These are phyloP conservation scores for Gymnoscelis rufifasciata DNA, from an alignment of 2,888 invertebrate genomes.

Conservation along the genomic window DNA sequence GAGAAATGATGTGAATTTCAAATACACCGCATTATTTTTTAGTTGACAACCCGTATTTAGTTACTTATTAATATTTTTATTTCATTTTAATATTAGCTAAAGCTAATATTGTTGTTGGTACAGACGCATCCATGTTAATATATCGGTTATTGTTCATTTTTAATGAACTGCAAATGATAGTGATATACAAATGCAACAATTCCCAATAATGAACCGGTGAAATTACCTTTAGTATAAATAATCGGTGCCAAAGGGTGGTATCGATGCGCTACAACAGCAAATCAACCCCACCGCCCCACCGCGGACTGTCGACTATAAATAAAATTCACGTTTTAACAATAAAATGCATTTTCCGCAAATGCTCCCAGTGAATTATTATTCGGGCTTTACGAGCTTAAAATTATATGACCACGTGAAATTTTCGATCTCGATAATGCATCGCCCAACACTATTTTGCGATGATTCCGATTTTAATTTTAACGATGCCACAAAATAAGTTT, in stretches of 20 bases:
- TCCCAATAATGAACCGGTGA: slow-evolving; percentile 75
- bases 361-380: slow-evolving; percentile 75
- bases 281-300: slow-evolving; percentile 61
- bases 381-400: slow-evolving; percentile 78
- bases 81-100: no score
- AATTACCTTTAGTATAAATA: slow-evolving; percentile 78
- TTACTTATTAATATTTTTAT: no score
- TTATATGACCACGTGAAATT: slow-evolving; percentile 78
- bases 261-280: slow-evolving; percentile 74
- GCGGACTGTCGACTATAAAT: slow-evolving; percentile 75
- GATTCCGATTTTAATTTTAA: slow-evolving; percentile 33
- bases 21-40: no score
- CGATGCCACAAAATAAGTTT: slow-evolving; percentile 23
- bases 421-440: slow-evolving; percentile 75
- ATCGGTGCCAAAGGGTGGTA: slow-evolving; percentile 74
- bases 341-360: slow-evolving; percentile 80
- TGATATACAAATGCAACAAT: slow-evolving; percentile 73
- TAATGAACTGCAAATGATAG: slow-evolving; percentile 74
- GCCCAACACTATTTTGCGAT: slow-evolving; percentile 63
- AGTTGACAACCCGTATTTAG: no score
- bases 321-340: slow-evolving; percentile 80
- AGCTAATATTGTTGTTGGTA: no score
- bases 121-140: no score
- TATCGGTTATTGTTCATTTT: slow-evolving; percentile 46
- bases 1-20: no score